Conservation (phyloP, 2,113 vertebrate genomes). For the Cercopithecus mona region DNA sequence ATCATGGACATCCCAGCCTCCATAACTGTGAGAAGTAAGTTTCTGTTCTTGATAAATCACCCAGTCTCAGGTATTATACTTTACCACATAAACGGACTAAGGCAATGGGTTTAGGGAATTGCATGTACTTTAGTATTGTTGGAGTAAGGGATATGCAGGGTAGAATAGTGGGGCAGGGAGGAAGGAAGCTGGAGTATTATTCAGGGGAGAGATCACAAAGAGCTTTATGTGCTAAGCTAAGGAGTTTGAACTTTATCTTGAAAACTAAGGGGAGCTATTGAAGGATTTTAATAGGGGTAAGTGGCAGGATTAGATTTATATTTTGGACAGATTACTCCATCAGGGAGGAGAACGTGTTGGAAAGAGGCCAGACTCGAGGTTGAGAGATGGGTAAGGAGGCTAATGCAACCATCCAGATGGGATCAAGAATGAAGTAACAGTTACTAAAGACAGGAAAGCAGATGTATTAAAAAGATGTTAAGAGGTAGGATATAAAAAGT, state of each 20-base stretch:
- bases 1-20: background rate
- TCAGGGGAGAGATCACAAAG: background rate
- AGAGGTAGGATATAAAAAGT: background rate
- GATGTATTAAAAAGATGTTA: constrained; percentile 7
- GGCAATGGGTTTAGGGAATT: background rate
- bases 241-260: constrained; percentile 72
- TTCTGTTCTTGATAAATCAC: background rate
- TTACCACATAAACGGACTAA: background rate
- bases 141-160: background rate
- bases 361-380: background rate
- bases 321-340: constrained; percentile 13
- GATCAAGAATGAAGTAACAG: constrained; percentile 21
- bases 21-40: background rate
- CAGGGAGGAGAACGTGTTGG: constrained; percentile 16
- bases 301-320: constrained; percentile 31
- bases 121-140: background rate
- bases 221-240: constrained; percentile 58
- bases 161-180: too few relatives aligned
- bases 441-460: background rate
- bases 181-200: background rate
- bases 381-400: constrained; percentile 26
- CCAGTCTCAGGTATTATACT: background rate
- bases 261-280: constrained; percentile 57
- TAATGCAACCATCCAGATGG: background rate
- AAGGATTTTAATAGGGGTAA: constrained; percentile 52